Base-by-base conservation (phyloP, 1,140 invertebrate species). In the Calephelis virginiensis region DNA sequence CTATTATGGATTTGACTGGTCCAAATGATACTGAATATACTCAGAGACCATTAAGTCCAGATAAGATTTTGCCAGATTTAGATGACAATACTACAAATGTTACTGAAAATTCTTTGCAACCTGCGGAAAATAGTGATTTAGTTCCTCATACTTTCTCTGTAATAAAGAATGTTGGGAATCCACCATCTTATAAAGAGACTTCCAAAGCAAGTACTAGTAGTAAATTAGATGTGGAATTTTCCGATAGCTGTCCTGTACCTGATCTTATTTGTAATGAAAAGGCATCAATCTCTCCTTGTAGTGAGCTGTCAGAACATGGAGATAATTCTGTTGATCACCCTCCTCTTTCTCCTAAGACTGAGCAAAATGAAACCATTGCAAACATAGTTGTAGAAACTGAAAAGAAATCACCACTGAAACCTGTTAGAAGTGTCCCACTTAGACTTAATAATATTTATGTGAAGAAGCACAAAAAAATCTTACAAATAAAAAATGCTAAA, bases 251-350 rank as follows among this genome's bases (percentile, higher is more conserved):
- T 72, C 81, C 86, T 14, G 79, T 92, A 45, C 89, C 89, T 64
- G 90, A 92, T 74, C 78, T 92, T 62, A 92, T 90, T 67, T 92
- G 89, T 70, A 91, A 92, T 73, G 89, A 92, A 66, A 92, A 92
- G 65, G 84, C 89, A 45, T 91, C 90, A 10, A 89, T 91, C 73
- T 92, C 90, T 49, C 90, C 93, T 72, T 76, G 90, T 89, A 80
- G 81, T 90, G 77, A 92, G 81, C 71, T 91, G 75, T 83, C 92
- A 28, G 89, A 90, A 59, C 73, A 79, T 63, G 82, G 84, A 37
- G 86, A 91, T 8, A 88, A 89, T 71, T 85, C 83, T 1, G 82
- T 75, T 37, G 87, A 90, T 66, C 76, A 69, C 63, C 71, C 75
- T 40, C 71, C 79, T 63, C 62, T 80, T 13, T 79, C 83, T 28